Evolutionary conservation across 1,140 invertebrate species (phyloP), one percentile per base, ranked within the genome.

Genomic region (Luehdorfia chinensis): DNA sequence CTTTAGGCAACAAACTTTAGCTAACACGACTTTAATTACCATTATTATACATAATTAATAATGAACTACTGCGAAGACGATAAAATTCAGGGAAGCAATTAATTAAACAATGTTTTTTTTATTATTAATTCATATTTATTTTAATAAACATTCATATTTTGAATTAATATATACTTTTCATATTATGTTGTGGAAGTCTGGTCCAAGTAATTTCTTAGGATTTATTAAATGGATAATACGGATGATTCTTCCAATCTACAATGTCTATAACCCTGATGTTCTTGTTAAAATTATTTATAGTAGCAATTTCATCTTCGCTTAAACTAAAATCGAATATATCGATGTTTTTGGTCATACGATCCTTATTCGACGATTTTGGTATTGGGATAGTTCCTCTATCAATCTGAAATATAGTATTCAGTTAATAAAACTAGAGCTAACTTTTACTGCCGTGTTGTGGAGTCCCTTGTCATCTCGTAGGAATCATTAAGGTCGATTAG

Each of bases 321-420:
- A 95, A 69, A 41, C 87, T 70, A 69, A 95, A 95, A 74, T 94
- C 91, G 66, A 94, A 94, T 13, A 94, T 74, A 18, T 93, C 73
- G 23, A 94, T 90, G 64, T 96, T 96, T 50, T 94, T 88, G 4
- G 87, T 87, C 12, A 96, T 91, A 21, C 94, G 88, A 1, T 79
- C 59, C 55, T 91, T 88, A 47, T 90, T 93, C 1, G 90, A 89
- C 1, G 93, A 94, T 64, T 96, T 96, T 1, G 95, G 94, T 55
- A 96, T 93, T 0, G 91, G 90, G 1, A 90, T 85, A 1, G 92
- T 71, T 0, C 90, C 91, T 14, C 90, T 72, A 55, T 94, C 90
- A 18, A 92, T 66, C 83, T 90, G 78, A 48, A 86, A 84, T 47
- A n/a, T 13, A 6, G 16, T 9, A 41, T 23, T 8, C 2, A 25